Conservation (phyloP, 2,888 invertebrate genomes). For the Amphipyra berbera region DNA sequence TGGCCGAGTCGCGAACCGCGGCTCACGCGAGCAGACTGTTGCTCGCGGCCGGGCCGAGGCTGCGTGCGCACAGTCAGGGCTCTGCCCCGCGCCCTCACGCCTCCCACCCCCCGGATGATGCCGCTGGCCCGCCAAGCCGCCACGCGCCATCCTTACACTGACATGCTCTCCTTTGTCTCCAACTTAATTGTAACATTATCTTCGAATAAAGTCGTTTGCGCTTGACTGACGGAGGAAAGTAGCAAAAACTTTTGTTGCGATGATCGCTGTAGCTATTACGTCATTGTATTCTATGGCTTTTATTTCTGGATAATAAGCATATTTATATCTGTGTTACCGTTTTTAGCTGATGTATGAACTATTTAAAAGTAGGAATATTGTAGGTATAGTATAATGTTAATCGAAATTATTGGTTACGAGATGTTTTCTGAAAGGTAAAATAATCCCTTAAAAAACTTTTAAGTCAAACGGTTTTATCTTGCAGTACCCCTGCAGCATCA, state of each 20-base stretch:
- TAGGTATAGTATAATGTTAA: too few relatives aligned
- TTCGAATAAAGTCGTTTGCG: conserved; percentile 59
- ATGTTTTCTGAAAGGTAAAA: too few relatives aligned
- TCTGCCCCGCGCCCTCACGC: conserved; percentile 61
- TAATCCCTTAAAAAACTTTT: too few relatives aligned
- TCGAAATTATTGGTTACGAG: too few relatives aligned
- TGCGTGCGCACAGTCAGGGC: conserved; percentile 78
- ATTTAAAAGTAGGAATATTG: too few relatives aligned
- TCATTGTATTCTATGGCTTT: conserved; percentile 19
- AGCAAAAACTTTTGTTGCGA: conserved; percentile 51
- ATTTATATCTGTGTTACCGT: background rate
- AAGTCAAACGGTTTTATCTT: too few relatives aligned
- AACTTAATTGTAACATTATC: conserved; percentile 76
- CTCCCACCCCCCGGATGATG: conserved; percentile 63
- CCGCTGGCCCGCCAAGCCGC: conserved; percentile 63
- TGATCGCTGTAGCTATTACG: conserved; percentile 44
- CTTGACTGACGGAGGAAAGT: conserved; percentile 47
- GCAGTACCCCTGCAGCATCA: too few relatives aligned
- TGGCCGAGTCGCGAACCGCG: conserved; percentile 76
- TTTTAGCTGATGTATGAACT: too few relatives aligned
- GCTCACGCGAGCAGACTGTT: conserved; percentile 88
- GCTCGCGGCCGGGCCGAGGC: conserved; percentile 80
- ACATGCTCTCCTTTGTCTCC: conserved; percentile 77
- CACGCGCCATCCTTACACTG: conserved; percentile 69
- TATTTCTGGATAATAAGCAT: conserved; percentile 5